These are phyloP conservation scores for Cerceris rybyensis DNA, from an alignment of 2,888 invertebrate species.

Conservation along the genomic window DNA sequence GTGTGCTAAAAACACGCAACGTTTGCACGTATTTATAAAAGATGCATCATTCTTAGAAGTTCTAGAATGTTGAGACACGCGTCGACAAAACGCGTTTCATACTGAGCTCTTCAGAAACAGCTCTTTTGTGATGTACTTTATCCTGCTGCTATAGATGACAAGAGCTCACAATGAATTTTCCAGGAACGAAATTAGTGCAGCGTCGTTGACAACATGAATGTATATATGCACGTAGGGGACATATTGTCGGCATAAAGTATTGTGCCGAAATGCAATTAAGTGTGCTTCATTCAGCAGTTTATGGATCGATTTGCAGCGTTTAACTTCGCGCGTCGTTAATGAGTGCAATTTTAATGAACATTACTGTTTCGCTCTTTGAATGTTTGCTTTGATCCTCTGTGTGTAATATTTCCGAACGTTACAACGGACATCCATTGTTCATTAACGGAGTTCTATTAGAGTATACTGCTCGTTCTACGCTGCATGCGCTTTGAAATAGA, in stretches of 20 bases:
- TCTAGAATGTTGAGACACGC: not conserved
- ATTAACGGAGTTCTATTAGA: no score
- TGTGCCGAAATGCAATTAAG: conserved; percentile 53
- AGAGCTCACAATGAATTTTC: conserved; percentile 16
- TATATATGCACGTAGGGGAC: not conserved
- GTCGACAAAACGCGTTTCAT: conserved; percentile 26
- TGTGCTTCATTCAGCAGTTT: conserved; percentile 43
- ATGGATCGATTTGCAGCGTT: conserved; percentile 50
- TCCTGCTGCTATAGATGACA: conserved; percentile 11
- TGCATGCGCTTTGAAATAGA: no score
- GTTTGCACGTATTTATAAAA: not conserved
- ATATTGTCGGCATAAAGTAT: conserved; percentile 30
- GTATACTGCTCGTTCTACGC: no score
- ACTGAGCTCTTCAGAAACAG: conserved; percentile 9
- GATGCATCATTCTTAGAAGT: not conserved
- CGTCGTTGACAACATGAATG: conserved; percentile 20
- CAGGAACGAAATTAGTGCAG: conserved; percentile 43
- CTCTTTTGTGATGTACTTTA: conserved; percentile 30
- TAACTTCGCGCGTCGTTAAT: conserved; percentile 39
- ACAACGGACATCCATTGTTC: no score
- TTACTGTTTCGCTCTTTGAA: not conserved
- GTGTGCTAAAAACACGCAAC: not conserved
- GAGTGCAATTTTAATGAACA: conserved; percentile 28
- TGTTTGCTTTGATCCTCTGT: no score
- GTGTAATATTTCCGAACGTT: no score